Evolutionary conservation across 1,140 invertebrate genomes (phyloP).

Genomic region (Spodoptera frugiperda): DNA sequence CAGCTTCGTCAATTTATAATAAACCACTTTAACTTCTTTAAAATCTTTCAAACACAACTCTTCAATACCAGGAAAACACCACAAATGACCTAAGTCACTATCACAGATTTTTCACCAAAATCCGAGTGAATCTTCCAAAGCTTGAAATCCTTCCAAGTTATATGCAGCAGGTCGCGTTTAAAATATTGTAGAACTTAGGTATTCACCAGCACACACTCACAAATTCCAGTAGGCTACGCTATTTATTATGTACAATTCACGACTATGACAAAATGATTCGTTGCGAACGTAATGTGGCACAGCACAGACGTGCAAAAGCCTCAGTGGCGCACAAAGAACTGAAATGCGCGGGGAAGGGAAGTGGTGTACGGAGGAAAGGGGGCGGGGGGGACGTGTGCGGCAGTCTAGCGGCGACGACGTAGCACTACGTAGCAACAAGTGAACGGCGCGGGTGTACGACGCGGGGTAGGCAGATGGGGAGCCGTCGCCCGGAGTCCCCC

Average conservation of each 20-base stretch:
- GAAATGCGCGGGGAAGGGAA: slow-evolving; percentile 74
- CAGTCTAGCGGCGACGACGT: slow-evolving; percentile 75
- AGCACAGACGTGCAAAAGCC: slow-evolving; percentile 71
- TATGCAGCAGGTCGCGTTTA: slow-evolving; percentile 70
- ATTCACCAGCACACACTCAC: slow-evolving; percentile 75
- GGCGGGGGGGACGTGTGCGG: slow-evolving; percentile 61
- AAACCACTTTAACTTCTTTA: slow-evolving; percentile 34
- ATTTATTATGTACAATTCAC: slow-evolving; percentile 64
- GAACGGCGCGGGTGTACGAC: slow-evolving; percentile 71
- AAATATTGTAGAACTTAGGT: slow-evolving; percentile 61
- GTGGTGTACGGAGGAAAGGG: slow-evolving; percentile 67
- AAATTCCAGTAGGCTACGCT: slow-evolving; percentile 65
- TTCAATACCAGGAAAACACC: slow-evolving; percentile 32
- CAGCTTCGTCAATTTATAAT: slow-evolving; percentile 41
- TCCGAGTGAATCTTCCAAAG: slow-evolving; percentile 50
- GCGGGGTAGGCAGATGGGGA: slow-evolving; percentile 52
- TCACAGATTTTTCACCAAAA: slow-evolving; percentile 71
- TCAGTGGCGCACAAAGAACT: slow-evolving; percentile 83
- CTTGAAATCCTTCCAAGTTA: slow-evolving; percentile 50
- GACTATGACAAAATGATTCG: slow-evolving; percentile 68
- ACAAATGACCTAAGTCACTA: slow-evolving; percentile 63
- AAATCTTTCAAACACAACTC: slow-evolving; percentile 25
- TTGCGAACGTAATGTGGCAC: slow-evolving; percentile 60
- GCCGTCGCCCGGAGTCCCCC: slow-evolving; percentile 56
- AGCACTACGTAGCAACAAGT: slow-evolving; percentile 84